Base-by-base conservation (phyloP, 2,113 vertebrate species). In the Nycticorax nycticorax region DNA sequence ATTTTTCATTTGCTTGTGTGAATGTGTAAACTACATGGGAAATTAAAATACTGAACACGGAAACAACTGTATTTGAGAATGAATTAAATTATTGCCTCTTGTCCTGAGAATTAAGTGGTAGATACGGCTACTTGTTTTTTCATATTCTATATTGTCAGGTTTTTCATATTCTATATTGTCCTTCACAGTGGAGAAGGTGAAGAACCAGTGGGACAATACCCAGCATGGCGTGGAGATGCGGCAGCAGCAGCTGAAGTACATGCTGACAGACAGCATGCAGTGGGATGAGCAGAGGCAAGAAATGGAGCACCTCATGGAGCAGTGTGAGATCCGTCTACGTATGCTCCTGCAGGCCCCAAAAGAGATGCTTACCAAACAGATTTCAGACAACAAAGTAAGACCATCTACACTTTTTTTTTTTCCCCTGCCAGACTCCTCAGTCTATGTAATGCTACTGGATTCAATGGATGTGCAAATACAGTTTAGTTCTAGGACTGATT, bases 121-220 rank as follows among this genome's bases (percentile, higher is more conserved):
- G 17, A 66, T 88, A 37, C 0, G 12, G 28, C 47, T 74, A 11
- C 28, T 52, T 71, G 27, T 55, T 53, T 7, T 17, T 30, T n/a
- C 39, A 39, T 39, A 39, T 39, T 39, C 39, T 39, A 11, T 39
- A 39, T 84, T 84, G 11, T 80, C 9, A 1, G 9, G 2, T 73
- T 74, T 50, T 69, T 71, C 18, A 7, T 20, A 22, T 89, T 90
- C 20, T 57, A 3, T 59, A 1, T 80, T 85, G 27, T 62, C 7
- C 15, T 68, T 23, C 17, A 3, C 86, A 99, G 99, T 99, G 98
- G 99, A 99, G 89, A 99, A 97, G 95, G 98, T 99, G 8, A 99
- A 98, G 95, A 99, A 92, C 97, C 99, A 99, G 91, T 99, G 99
- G 99, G 99, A 99, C 93, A 98, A 45, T 78, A 99, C 99, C 1